phyloP scores from a whole-genome alignment of 2,797 vertebrate species.

The Gymnoscopelus microlampas region DNA sequence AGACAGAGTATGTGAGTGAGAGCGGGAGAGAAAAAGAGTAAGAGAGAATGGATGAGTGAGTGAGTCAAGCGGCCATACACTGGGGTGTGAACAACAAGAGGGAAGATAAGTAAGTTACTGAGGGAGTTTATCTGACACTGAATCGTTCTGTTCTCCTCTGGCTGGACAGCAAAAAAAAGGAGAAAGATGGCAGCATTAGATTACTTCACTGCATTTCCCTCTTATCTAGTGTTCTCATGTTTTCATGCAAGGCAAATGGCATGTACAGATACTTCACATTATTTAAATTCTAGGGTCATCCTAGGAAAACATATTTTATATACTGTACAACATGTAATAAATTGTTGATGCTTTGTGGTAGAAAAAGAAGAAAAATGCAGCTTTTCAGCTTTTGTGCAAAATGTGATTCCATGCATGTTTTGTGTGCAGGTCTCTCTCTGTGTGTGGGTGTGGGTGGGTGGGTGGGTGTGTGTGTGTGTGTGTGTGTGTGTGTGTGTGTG shows the following conservation, averaged over 20 bases:
- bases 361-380: not conserved
- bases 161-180: not conserved
- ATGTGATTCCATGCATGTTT: not conserved
- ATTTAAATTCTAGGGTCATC: constrained; percentile 1
- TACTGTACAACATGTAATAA: constrained; percentile 19
- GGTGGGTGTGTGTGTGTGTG: not conserved
- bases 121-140: constrained; percentile 19
- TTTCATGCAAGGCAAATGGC: not conserved
- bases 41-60: not conserved
- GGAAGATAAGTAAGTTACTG: constrained; percentile 8
- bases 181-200: constrained; percentile 4
- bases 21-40: not conserved
- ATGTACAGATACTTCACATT: not conserved
- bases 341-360: not conserved
- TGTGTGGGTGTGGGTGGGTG: not conserved
- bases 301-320: not conserved
- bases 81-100: constrained; percentile 11
- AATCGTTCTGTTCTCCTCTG: constrained; percentile 22
- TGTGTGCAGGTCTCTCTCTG: not conserved
- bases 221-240: not conserved
- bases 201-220: not conserved
- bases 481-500: not conserved
- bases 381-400: not conserved
- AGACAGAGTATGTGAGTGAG: not conserved
- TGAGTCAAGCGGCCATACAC: not conserved